Conservation (phyloP, 2,888 invertebrate genomes). For the Criorhina ranunculi region DNA sequence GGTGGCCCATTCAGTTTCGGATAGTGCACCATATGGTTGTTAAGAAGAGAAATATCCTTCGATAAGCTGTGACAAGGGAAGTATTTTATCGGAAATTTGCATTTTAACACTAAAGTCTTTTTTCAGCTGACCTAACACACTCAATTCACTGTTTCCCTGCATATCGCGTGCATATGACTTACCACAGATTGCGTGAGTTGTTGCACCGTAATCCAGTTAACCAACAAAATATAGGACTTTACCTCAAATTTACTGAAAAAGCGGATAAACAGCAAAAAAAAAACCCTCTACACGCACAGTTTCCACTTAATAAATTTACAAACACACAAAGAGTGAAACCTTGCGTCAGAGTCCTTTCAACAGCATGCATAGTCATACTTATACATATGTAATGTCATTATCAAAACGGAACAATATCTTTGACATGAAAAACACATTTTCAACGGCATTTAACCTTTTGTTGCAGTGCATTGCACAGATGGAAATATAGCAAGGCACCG, state of each 20-base stretch:
- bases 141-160: background rate
- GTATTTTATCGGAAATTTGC: constrained; percentile 28
- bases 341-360: too few relatives aligned
- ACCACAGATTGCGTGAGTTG: constrained; percentile 50
- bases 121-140: constrained; percentile 37
- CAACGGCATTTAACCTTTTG: constrained; percentile 62
- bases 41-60: constrained; percentile 13
- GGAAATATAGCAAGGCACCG: background rate
- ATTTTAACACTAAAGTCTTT: constrained; percentile 53
- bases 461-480: constrained; percentile 8
- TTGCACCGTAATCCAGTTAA: constrained; percentile 52
- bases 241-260: constrained; percentile 25
- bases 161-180: constrained; percentile 25
- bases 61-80: background rate
- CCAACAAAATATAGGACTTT: constrained; percentile 39
- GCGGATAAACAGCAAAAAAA: constrained; percentile 16
- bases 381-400: constrained; percentile 18
- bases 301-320: constrained; percentile 64
- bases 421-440: constrained; percentile 63
- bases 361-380: too few relatives aligned
- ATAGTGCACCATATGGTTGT: constrained; percentile 53
- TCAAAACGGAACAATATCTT: constrained; percentile 37
- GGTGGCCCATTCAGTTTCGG: background rate
- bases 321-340: constrained; percentile 8
- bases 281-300: constrained; percentile 40